phyloP scores from a whole-genome alignment of 2,797 vertebrate species.

The Borostomias antarcticus region DNA sequence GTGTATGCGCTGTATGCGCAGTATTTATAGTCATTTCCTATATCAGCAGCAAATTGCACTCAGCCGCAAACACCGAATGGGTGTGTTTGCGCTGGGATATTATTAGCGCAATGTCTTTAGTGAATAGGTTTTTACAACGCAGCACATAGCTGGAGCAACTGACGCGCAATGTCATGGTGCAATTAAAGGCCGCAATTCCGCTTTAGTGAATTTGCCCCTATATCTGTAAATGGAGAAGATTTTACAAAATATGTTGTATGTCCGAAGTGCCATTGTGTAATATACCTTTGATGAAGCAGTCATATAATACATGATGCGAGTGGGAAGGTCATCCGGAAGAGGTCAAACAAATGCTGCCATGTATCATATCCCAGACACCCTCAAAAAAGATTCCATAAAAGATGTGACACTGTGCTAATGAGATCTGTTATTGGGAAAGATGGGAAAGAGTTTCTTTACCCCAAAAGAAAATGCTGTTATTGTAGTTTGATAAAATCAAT shows the following conservation, averaged over 20 bases:
- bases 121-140: no score
- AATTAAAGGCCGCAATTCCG: no score
- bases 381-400: neutral
- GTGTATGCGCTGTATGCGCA: no score
- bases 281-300: neutral
- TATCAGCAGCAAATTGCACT: no score
- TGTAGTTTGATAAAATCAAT: neutral
- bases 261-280: neutral
- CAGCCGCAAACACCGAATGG: no score
- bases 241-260: neutral
- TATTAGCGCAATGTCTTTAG: no score
- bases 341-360: neutral
- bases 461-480: neutral
- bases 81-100: no score
- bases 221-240: neutral
- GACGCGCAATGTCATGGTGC: no score
- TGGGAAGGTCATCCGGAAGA: neutral
- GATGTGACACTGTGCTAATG: conserved; percentile 8
- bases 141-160: no score
- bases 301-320: neutral
- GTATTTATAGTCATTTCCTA: no score
- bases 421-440: conserved; percentile 7
- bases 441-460: neutral
- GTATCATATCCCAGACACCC: neutral
- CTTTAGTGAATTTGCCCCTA: no score